Base-by-base conservation (phyloP, 2,888 invertebrate genomes). In the Anorthoa munda region DNA sequence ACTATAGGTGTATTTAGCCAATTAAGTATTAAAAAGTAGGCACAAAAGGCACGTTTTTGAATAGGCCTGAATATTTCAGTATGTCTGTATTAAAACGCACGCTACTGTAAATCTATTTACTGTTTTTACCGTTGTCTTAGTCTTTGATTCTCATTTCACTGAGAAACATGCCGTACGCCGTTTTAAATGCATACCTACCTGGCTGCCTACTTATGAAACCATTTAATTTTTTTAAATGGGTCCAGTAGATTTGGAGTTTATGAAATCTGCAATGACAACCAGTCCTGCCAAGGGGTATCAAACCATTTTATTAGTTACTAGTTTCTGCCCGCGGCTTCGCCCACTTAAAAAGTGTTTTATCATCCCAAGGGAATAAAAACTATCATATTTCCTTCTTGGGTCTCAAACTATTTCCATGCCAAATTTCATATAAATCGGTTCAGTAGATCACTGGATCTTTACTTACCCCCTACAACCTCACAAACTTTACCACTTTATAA, bases 81-180 rank as follows among this genome's bases (percentile, higher is more conserved):
- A 65, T n/a, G 51, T 48, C 60, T 50, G 21, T 56, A 82, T 82
- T 82, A 56, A 78, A 81, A 77, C 59, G 31, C 59, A 82, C 65
- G 78, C 51, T 31, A 9, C 65, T 82, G 56, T 77, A 53, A 82
- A 70, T 65, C 65, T 82, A 82, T 78, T 82, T 82, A 61, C 26
- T 26, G 46, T 53, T 74, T 63, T 74, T 17, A 48, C 75, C 58
- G 13, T 53, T 26, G 51, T 66, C 77, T 79, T 79, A n/a, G 82
- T 79, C 78, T 79, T 63, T 82, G 48, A 65, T 69, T 69, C 48
- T 48, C 70, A 39, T 26, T 48, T 26, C 26, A 45, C 39, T 9
- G 15, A n/a, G 45, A 60, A 21, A 45, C 63, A 61, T 55, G 50
- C n/a, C 51, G 55, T 31, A 65, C 18, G 11, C 12, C 21, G 18